Evolutionary conservation across 2,888 invertebrate species (phyloP).

Genomic region (Andrena hattorfiana): DNA sequence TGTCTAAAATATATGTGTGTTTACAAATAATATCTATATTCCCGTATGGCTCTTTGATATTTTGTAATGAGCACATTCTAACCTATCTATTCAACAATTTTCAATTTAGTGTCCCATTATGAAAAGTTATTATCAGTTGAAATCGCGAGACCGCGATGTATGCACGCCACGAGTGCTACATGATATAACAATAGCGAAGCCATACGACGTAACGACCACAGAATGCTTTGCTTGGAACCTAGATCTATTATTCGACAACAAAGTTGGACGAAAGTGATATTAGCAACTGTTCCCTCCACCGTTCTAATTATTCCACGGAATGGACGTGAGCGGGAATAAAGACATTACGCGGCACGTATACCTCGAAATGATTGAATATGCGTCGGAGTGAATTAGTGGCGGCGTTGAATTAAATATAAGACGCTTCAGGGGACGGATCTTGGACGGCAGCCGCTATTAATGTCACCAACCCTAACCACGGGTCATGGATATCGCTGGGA

Average conservation of each 20-base stretch:
- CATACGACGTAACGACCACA: background rate
- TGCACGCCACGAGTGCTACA: too few species aligned
- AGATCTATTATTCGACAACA: slow-evolving; percentile 1
- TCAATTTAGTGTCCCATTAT: background rate
- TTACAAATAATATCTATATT: too few species aligned
- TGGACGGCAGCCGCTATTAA: slow-evolving; percentile 79
- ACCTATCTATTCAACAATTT: background rate
- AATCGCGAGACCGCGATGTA: too few species aligned
- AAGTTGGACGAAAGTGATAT: slow-evolving; percentile 4
- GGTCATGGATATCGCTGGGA: slow-evolving; percentile 76
- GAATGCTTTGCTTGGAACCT: background rate
- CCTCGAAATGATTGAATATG: slow-evolving; percentile 79
- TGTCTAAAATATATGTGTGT: too few species aligned
- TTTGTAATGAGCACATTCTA: too few species aligned
- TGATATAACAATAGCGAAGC: too few species aligned
- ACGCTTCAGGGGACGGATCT: slow-evolving; percentile 71
- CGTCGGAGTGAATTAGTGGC: slow-evolving; percentile 77
- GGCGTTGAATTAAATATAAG: slow-evolving; percentile 83
- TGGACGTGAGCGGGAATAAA: slow-evolving; percentile 62
- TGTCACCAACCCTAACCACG: slow-evolving; percentile 80
- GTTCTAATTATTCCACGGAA: slow-evolving; percentile 8
- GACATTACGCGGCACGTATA: slow-evolving; percentile 58
- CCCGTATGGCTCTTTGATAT: background rate
- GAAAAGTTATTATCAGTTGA: background rate
- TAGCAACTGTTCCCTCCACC: slow-evolving; percentile 7